Conservation (phyloP, 2,113 vertebrate species). For the Pelusios castaneus region DNA sequence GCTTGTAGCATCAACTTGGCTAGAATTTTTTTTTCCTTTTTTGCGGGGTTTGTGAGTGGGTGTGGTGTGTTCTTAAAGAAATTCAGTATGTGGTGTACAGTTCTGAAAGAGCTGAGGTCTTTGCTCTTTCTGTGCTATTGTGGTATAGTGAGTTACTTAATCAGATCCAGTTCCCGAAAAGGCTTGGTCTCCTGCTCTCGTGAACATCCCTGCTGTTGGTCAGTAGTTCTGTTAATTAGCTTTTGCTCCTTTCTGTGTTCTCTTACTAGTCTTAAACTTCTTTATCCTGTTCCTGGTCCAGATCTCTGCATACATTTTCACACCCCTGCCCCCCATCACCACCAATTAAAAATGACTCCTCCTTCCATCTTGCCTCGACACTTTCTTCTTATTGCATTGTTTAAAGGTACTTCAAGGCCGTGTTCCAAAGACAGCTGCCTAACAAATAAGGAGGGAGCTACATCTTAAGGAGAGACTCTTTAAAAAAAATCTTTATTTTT, state of each 20-base stretch:
- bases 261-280: not conserved
- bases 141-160: not conserved
- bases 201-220: not conserved
- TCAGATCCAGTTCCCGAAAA: not conserved
- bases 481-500: not conserved
- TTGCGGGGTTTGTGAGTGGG: not conserved
- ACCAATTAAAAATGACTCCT: not conserved
- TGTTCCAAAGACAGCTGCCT: not conserved
- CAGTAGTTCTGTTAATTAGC: not conserved
- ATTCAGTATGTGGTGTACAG: not conserved
- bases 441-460: fast-evolving
- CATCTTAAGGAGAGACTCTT: fast-evolving
- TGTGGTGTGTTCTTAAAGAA: not conserved
- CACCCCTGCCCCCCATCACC: too few species aligned
- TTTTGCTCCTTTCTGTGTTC: not conserved
- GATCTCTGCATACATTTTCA: not conserved
- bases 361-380: not conserved
- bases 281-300: not conserved
- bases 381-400: not conserved
- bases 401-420: not conserved
- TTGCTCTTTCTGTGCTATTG: not conserved
- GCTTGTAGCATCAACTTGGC: not conserved
- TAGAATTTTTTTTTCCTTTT: not conserved
- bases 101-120: not conserved
- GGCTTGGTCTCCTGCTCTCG: not conserved